Conservation (phyloP, 1,140 invertebrate species). For the Lucilia sericata region DNA sequence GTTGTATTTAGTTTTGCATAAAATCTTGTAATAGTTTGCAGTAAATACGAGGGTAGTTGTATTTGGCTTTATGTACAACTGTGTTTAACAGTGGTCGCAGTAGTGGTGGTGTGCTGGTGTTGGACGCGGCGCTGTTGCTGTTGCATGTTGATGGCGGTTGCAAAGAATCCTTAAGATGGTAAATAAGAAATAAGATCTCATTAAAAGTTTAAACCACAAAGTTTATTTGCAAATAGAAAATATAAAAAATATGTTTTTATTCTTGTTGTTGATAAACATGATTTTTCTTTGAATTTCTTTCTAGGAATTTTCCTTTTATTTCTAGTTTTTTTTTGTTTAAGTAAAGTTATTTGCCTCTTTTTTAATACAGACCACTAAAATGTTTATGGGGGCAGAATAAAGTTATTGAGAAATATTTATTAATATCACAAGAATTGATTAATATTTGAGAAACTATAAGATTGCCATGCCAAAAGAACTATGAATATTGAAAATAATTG, state of each 20-base stretch:
- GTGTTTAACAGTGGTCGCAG: neutral
- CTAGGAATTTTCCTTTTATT: neutral
- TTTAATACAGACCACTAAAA: neutral
- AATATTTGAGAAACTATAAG: neutral
- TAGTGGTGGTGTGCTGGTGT: neutral
- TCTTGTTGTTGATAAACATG: constrained; percentile 29
- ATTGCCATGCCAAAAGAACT: neutral
- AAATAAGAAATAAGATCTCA: constrained; percentile 48
- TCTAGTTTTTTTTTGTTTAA: constrained; percentile 10
- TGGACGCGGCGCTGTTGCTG: neutral
- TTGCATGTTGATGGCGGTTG: neutral
- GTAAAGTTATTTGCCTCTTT: neutral
- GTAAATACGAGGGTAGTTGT: neutral
- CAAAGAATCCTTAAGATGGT: constrained; percentile 43
- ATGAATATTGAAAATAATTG: neutral
- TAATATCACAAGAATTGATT: neutral
- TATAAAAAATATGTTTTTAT: neutral
- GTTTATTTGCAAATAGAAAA: constrained; percentile 30
- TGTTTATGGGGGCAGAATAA: neutral
- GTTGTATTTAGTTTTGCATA: constrained; percentile 32
- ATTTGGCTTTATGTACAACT: neutral
- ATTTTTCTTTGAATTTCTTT: neutral
- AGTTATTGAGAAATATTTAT: constrained; percentile 15
- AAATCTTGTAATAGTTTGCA: neutral
- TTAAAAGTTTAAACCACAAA: constrained; percentile 50